Conservation (phyloP, 2,113 vertebrate genomes). For the Eonycteris spelaea region DNA sequence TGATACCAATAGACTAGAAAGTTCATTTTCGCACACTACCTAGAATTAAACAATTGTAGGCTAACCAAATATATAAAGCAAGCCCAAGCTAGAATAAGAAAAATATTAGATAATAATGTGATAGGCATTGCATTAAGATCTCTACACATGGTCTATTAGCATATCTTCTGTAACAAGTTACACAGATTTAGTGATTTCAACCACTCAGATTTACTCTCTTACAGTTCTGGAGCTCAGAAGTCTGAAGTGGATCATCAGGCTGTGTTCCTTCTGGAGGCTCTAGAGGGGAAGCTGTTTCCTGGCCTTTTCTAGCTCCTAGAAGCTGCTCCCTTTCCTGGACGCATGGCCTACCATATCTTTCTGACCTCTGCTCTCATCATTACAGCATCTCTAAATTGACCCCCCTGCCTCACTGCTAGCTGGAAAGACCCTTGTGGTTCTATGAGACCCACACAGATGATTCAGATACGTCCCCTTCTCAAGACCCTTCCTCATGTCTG, state of each 20-base stretch:
- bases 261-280: neutral
- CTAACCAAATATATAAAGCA: neutral
- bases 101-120: neutral
- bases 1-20: neutral
- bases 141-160: neutral
- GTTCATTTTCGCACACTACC: neutral
- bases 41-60: neutral
- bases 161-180: neutral
- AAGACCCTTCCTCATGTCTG: neutral
- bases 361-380: neutral
- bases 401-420: neutral
- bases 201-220: neutral
- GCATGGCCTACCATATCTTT: accelerated
- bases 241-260: neutral
- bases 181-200: neutral
- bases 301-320: neutral
- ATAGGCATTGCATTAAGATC: neutral
- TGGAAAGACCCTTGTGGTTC: neutral
- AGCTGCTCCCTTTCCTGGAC: neutral
- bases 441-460: neutral
- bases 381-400: neutral
- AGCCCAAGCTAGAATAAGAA: neutral
- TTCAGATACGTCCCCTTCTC: neutral
- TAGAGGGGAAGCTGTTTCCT: neutral
- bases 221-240: neutral